A percentile compares a stretch with the other conserved stretches of the same genome.
phyloP scores from a whole-genome alignment of 2,113 vertebrate species.

The Scomber colias region DNA sequence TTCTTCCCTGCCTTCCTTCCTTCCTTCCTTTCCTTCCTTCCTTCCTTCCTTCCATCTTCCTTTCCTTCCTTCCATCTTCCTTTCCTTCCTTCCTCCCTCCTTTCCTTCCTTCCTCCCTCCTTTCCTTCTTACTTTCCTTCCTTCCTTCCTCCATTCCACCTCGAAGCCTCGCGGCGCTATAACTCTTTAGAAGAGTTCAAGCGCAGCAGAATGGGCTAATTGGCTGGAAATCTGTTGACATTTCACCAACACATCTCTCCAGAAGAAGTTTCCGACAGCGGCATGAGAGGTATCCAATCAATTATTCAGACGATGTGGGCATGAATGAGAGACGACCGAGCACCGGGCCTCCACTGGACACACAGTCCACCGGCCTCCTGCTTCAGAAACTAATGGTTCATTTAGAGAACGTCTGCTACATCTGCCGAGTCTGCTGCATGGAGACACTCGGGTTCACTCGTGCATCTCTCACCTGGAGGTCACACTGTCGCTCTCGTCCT shows the following conservation, averaged over 20 bases:
- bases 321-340: slow-evolving; percentile 17
- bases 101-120: too few relatives aligned
- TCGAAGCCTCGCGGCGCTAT: not conserved
- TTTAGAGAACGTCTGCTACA: slow-evolving; percentile 13
- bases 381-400: slow-evolving; percentile 18
- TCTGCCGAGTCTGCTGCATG: not conserved
- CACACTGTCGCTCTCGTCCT: too few relatives aligned
- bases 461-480: slow-evolving; percentile 6
- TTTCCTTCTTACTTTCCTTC: too few relatives aligned
- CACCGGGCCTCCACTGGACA: not conserved
- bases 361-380: not conserved
- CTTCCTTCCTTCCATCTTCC: too few relatives aligned
- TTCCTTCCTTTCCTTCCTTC: too few relatives aligned
- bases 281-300: slow-evolving; percentile 18
- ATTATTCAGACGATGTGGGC: slow-evolving; percentile 45
- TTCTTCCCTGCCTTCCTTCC: too few relatives aligned
- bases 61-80: too few relatives aligned
- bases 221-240: slow-evolving; percentile 60
- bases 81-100: too few relatives aligned
- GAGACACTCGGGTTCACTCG: not conserved
- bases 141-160: too few relatives aligned
- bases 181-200: slow-evolving; percentile 35
- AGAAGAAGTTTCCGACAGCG: slow-evolving; percentile 2
- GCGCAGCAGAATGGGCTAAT: slow-evolving; percentile 44
- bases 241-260: slow-evolving; percentile 43